These are phyloP conservation scores for Morelia viridis DNA, from an alignment of 2,797 vertebrate genomes.

Conservation along the genomic window DNA sequence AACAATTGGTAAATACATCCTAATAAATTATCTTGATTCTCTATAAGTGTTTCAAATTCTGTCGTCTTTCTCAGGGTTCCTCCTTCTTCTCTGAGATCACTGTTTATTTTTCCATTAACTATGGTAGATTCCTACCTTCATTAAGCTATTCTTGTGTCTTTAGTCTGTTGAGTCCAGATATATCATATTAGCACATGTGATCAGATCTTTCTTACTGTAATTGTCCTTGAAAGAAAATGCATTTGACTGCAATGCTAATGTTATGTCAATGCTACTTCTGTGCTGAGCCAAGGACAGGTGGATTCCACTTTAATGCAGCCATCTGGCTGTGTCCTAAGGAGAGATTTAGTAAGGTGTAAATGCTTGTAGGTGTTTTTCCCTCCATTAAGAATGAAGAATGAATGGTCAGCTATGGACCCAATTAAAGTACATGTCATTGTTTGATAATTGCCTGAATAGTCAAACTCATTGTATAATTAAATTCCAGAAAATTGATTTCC, in stretches of 20 bases:
- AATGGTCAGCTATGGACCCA: background rate
- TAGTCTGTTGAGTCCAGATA: background rate
- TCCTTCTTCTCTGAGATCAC: background rate
- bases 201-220: background rate
- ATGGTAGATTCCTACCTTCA: background rate
- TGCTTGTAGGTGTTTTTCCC: background rate
- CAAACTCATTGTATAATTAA: conserved; percentile 36
- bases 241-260: background rate
- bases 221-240: background rate
- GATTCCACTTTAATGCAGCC: background rate
- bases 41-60: background rate
- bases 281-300: background rate
- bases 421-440: conserved; percentile 12
- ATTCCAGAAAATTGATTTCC: conserved; percentile 28
- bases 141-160: background rate
- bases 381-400: conserved; percentile 29
- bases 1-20: background rate
- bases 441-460: conserved; percentile 26
- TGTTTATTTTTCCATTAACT: background rate
- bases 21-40: background rate
- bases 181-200: background rate
- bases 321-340: background rate
- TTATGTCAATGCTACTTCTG: background rate
- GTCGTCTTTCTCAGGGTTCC: background rate
- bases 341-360: background rate